Evolutionary conservation across 2,888 invertebrate genomes (phyloP).

Genomic region (Protonemura montana): DNA sequence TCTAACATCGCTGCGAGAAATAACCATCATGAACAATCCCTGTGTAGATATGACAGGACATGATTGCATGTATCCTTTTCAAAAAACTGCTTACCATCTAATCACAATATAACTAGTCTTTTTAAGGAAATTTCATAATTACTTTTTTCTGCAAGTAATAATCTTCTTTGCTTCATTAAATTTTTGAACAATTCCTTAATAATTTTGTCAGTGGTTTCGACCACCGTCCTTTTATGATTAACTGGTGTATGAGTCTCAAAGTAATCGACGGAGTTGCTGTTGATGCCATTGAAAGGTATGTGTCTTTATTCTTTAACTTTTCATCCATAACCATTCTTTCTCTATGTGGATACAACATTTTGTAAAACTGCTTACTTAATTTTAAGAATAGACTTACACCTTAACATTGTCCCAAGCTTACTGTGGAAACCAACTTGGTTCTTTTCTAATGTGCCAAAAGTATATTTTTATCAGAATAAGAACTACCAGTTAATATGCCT

Average conservation of each 20-base stretch:
- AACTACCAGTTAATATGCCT: no score
- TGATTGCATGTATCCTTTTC: conserved; percentile 69
- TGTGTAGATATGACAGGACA: conserved; percentile 81
- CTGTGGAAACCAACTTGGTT: no score
- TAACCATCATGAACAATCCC: conserved; percentile 87
- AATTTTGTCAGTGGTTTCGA: conserved; percentile 79
- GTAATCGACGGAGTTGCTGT: conserved; percentile 89
- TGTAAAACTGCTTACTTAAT: no score
- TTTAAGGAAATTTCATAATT: background rate
- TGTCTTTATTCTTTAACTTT: conserved; percentile 47
- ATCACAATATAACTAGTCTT: background rate
- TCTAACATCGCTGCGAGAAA: conserved; percentile 77
- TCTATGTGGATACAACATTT: no score
- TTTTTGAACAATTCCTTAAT: conserved; percentile 55
- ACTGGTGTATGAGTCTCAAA: conserved; percentile 90
- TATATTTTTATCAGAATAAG: no score
- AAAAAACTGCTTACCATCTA: background rate
- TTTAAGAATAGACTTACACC: no score
- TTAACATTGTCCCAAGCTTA: no score
- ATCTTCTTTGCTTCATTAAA: conserved; percentile 23
- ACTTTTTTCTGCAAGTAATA: conserved; percentile 7
- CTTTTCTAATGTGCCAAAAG: no score
- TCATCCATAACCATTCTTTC: no score
- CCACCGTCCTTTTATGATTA: conserved; percentile 90
- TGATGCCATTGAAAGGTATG: conserved; percentile 88